Evolutionary conservation across 2,113 vertebrate species (phyloP).

Genomic region (Melospiza georgiana): DNA sequence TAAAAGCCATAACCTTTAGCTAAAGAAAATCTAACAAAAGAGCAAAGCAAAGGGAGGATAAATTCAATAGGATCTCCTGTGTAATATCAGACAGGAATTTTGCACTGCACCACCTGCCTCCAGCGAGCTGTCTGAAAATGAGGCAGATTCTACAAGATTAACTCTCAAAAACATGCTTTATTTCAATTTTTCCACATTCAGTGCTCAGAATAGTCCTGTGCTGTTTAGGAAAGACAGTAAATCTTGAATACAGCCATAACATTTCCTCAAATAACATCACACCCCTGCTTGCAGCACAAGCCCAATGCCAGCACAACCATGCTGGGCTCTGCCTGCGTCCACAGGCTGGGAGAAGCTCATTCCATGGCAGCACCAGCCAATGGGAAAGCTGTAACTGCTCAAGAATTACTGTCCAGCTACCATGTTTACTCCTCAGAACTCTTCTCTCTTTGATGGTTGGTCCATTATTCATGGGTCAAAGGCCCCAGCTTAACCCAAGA

Average conservation of each 20-base stretch:
- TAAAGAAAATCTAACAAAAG: background rate
- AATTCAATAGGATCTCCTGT: background rate
- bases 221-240: background rate
- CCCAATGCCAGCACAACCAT: background rate
- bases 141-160: background rate
- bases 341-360: background rate
- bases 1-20: background rate
- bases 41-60: background rate
- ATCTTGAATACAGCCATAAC: background rate
- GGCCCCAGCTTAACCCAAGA: background rate
- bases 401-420: background rate
- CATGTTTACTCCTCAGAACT: background rate
- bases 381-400: background rate
- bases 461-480: background rate
- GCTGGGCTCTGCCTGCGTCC: too few species aligned
- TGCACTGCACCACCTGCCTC: background rate
- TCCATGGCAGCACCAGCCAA: background rate
- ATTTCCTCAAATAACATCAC: accelerated
- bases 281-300: background rate
- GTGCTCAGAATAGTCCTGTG: background rate
- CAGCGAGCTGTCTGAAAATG: background rate
- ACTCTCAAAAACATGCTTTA: background rate
- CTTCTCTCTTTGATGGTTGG: background rate
- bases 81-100: background rate
- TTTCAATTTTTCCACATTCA: background rate